Base-by-base conservation (phyloP, 2,888 invertebrate species). In the Ypsolopha scabrella region DNA sequence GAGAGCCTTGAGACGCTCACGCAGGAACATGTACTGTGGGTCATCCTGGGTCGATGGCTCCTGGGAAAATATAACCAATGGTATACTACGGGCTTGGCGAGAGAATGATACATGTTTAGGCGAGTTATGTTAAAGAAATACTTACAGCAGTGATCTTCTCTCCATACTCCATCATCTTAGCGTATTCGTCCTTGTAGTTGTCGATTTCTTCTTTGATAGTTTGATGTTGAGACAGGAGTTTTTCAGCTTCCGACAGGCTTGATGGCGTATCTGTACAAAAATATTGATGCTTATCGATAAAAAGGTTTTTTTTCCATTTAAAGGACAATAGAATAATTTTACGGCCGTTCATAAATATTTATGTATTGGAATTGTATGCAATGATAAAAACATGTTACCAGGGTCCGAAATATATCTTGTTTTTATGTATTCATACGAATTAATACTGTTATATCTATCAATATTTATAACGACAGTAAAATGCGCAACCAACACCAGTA, bases 21-120 rank as follows among this genome's bases (percentile, higher is more conserved):
- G 91, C 67, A 99, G 88, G 94, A 99, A 99, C 99, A 99, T 99
- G 87, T 99, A 99, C 80, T 99, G 99, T 44, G 99, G 97, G 87
- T 99, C 99, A 80, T 97, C 93, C 75, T 96, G 92, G 60, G 97
- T 93, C 38, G 91, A 91, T 38, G 94, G 93, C 68, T 94, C 94
- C 88, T 89, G 56, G 7, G 57, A 6, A n/a, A 0, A 34, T 8
- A 33, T 1, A 43, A 7, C 24, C 24, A 24, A 3, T 24, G 4
- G 24, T 24, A 24, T 24, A 24, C 24, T 24, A 24, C 2, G 24
- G 24, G 2, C 24, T 24, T 24, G 24, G 24, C 24, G 24, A 24
- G 4, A 24, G 24, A 24, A 24, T 24, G 24, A 4, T 24, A 2
- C 4, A 24, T 24, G 24, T 24, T 24, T 24, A 24, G 24, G 24